A percentile compares a stretch with the other conserved stretches of the same genome.
Evolutionary conservation across 1,140 invertebrate species (phyloP).

Genomic region (Artemia franciscana): DNA sequence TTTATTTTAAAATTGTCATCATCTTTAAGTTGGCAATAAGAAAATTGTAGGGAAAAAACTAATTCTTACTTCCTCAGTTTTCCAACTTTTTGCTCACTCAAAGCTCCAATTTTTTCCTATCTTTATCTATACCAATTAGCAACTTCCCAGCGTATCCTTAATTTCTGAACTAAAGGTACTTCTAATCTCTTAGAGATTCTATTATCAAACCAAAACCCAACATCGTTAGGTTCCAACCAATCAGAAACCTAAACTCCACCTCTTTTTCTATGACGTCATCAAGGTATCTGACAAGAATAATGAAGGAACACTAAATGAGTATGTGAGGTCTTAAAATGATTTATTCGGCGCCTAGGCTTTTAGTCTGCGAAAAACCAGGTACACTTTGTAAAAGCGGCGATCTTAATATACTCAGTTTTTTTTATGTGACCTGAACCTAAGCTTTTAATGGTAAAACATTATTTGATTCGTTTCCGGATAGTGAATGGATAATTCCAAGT

Average conservation of each 20-base stretch:
- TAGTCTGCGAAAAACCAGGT: background rate
- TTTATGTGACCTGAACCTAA: no score
- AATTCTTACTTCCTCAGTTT: no score
- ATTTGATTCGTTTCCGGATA: no score
- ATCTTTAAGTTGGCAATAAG: no score
- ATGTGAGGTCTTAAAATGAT: background rate
- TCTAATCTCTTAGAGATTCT: background rate
- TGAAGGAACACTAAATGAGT: background rate
- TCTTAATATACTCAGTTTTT: no score
- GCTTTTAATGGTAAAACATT: no score
- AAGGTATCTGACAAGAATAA: background rate
- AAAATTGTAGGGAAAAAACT: no score
- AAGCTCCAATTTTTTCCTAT: no score
- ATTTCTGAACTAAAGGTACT: background rate
- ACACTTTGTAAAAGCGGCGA: background rate
- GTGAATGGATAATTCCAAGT: no score
- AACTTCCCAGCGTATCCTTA: background rate
- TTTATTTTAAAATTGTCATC: no score
- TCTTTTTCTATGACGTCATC: background rate
- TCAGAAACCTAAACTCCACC: background rate
- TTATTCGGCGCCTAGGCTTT: background rate
- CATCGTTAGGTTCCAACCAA: background rate
- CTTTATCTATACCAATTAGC: background rate
- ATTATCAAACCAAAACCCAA: background rate
- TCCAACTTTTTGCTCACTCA: no score